Percentiles rank a stretch among this genome's conserved stretches.
These are phyloP conservation scores for Rhabdornis inornatus DNA, from an alignment of 2,113 vertebrate genomes.

Conservation along the genomic window DNA sequence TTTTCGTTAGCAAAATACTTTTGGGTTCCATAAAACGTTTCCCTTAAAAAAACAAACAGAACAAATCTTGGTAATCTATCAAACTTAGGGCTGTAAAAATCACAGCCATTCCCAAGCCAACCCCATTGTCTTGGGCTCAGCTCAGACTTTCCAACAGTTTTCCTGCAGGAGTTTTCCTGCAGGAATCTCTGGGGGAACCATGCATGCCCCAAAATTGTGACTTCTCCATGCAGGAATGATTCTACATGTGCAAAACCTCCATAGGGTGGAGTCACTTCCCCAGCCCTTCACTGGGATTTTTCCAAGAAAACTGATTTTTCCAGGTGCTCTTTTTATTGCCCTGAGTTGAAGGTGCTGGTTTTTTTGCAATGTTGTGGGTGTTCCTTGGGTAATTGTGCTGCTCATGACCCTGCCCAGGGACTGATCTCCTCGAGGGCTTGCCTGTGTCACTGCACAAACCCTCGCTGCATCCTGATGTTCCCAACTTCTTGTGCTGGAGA, in stretches of 20 bases:
- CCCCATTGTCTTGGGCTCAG: neutral
- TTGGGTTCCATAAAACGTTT: constrained; percentile 51
- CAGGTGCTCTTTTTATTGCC: neutral
- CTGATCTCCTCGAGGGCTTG: neutral
- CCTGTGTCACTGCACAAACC: accelerated
- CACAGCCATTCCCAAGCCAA: constrained; percentile 6
- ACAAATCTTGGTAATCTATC: constrained; percentile 53
- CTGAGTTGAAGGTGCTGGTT: neutral
- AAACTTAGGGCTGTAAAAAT: constrained; percentile 36
- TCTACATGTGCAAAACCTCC: neutral
- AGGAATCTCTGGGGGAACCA: neutral
- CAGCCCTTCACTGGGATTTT: neutral
- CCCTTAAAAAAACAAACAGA: constrained; percentile 44
- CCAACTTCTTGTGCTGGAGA: neutral
- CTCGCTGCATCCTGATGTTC: neutral
- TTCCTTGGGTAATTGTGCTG: neutral
- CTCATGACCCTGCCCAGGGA: neutral
- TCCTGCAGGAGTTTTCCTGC: neutral
- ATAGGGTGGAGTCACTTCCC: neutral
- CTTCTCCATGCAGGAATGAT: neutral
- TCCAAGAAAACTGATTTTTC: neutral
- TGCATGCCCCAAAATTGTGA: neutral
- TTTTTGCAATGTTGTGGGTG: neutral
- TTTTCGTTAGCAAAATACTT: constrained; percentile 55
- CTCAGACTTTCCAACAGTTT: neutral